Base-by-base conservation (phyloP, 2,797 vertebrate species). In the Brotogeris chrysoptera region DNA sequence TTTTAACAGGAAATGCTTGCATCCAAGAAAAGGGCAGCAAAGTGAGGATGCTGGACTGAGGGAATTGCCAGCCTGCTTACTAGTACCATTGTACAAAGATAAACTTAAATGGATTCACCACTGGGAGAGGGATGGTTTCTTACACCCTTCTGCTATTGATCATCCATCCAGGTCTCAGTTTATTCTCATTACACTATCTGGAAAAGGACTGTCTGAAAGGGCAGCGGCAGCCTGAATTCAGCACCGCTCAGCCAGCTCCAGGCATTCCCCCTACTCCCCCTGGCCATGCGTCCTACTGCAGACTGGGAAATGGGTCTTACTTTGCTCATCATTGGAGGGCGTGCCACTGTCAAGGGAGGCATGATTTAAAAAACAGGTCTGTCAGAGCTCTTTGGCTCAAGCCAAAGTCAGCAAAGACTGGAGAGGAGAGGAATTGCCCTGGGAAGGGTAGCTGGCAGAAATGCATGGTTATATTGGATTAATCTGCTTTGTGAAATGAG, bases 31-130 rank as follows among this genome's bases (percentile, higher is more conserved):
- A 81, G 60, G 74, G 55, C 61, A 96, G 80, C 72, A 65, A 80
- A 92, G 60, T 30, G 57, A 81, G 38, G 79, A 59, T 85, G 73
- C 18, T 11, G 17, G 86, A 85, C 61, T 68, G 84, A 46, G 72
- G 87, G 82, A 95, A 95, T 92, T 92, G 85, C 57, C 80, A 96
- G 64, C 46, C 46, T 93, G 53, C 88, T 94, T 77, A 68, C 44
- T 30, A 52, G 73, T 65, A 91, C 85, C 43, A 0, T 74, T 52
- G 60, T 82, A 92, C 73, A 90, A 88, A 92, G 91, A 95, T 78
- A 96, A 93, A 95, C 57, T 83, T 78, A 87, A 94, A 91, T 83
- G 68, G 65, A 92, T 92, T 91, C 18, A 47, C 30, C 2, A 3
- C 71, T 32, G 69, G 52, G 50, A 72, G 43, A n/a, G 12, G 59